A percentile compares a stretch with the other conserved stretches of the same genome.
Evolutionary conservation across 2,797 vertebrate species (phyloP).

Genomic region (Poeciliopsis turneri): DNA sequence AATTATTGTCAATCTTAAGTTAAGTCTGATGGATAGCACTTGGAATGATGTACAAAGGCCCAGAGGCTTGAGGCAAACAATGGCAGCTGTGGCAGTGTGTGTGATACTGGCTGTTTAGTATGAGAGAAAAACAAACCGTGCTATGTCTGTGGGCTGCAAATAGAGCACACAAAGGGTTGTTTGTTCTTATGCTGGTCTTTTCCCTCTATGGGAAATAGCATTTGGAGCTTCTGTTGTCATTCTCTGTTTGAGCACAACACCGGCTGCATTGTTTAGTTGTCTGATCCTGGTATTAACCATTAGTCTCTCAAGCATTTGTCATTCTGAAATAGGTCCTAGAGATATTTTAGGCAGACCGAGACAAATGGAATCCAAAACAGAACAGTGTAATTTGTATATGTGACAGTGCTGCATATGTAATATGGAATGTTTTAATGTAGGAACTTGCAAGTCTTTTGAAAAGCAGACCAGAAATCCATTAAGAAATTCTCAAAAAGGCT

Average conservation of each 20-base stretch:
- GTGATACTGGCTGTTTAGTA: background rate
- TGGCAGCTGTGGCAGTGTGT: background rate
- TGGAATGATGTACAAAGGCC: background rate
- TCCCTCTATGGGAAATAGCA: background rate
- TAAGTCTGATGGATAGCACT: background rate
- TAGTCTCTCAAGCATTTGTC: background rate
- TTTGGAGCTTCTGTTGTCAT: constrained; percentile 4
- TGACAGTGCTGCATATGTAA: background rate
- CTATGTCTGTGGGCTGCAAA: background rate
- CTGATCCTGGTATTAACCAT: constrained; percentile 4
- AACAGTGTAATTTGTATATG: background rate
- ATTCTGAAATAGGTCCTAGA: background rate
- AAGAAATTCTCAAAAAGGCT: background rate
- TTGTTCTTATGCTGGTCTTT: background rate
- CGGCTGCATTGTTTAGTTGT: background rate
- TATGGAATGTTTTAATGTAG: background rate
- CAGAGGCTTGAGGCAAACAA: background rate
- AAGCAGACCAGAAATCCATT: background rate
- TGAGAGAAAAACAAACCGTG: background rate
- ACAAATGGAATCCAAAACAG: background rate
- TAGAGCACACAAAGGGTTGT: background rate
- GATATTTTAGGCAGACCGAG: background rate
- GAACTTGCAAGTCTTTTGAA: background rate
- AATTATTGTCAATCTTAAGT: constrained; percentile 2
- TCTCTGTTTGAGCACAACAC: background rate